phyloP scores from a whole-genome alignment of 1,140 invertebrate genomes.

The Leptestheria dahalacensis region DNA sequence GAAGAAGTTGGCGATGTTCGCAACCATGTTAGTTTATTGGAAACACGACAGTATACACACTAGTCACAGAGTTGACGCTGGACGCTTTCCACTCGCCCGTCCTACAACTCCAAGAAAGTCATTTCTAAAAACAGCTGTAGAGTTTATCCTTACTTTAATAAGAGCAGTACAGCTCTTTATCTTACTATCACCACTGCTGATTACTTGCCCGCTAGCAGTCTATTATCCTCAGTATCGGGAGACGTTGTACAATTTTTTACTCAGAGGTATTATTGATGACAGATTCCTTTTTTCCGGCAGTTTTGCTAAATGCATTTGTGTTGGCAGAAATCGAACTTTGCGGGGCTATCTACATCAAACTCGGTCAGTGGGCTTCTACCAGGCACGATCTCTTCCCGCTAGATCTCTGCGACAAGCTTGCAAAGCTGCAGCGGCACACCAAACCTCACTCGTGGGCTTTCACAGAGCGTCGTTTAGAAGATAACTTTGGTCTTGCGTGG shows the following conservation, averaged over 20 bases:
- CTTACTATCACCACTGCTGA: not conserved
- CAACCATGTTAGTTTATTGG: no score
- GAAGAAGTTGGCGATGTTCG: no score
- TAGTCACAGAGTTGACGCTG: no score
- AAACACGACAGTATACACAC: no score
- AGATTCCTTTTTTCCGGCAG: not conserved
- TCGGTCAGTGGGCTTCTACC: constrained; percentile 38
- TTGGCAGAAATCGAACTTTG: constrained; percentile 29
- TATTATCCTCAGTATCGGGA: not conserved
- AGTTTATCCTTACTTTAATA: not conserved
- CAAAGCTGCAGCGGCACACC: constrained; percentile 28
- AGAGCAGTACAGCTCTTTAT: not conserved
- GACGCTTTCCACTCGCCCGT: no score
- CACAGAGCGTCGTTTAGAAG: constrained; percentile 24
- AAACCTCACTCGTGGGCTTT: constrained; percentile 29
- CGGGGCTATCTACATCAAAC: constrained; percentile 36
- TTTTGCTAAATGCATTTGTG: no score
- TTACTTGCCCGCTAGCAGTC: not conserved
- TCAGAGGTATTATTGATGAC: not conserved
- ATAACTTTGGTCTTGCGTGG: constrained; percentile 28
- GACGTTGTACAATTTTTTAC: not conserved
- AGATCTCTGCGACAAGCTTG: constrained; percentile 30
- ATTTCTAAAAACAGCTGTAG: not conserved
- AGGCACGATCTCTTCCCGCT: constrained; percentile 32
- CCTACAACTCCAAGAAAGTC: not conserved